Percentiles rank a stretch among this genome's conserved stretches.
These are phyloP conservation scores for Oasisia sp. DNA, from an alignment of 2,888 invertebrate genomes.

Conservation along the genomic window DNA sequence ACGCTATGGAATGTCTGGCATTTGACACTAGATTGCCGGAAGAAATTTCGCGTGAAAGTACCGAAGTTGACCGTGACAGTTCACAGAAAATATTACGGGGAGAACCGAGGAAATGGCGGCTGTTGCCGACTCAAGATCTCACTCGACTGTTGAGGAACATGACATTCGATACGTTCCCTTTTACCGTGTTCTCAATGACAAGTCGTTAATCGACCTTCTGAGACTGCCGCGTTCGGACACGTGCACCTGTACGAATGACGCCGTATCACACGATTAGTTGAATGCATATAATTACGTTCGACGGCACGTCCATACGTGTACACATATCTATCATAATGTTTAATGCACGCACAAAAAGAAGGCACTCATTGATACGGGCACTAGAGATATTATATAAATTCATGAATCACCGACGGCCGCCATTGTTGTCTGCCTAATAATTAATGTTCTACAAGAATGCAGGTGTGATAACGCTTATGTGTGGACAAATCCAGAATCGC, in stretches of 20 bases:
- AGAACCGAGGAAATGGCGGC: background rate
- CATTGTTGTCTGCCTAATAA: too few species aligned
- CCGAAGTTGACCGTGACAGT: background rate
- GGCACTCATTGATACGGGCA: background rate
- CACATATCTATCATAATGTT: background rate
- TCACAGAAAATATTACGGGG: background rate
- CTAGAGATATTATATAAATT: background rate
- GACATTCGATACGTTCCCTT: background rate
- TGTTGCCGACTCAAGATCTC: background rate
- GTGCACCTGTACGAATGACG: background rate
- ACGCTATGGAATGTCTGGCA: background rate
- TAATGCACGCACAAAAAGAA: background rate
- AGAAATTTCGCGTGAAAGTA: background rate
- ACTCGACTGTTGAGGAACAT: background rate
- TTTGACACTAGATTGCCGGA: background rate
- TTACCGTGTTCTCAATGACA: background rate
- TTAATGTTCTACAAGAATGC: too few species aligned
- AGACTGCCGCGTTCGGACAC: background rate
- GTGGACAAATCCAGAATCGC: too few species aligned
- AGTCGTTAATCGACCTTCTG: background rate
- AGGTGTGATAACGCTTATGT: too few species aligned
- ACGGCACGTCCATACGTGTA: background rate
- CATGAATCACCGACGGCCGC: background rate
- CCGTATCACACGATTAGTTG: background rate
- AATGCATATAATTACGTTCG: background rate